phyloP scores from a whole-genome alignment of 2,888 invertebrate species.

The Lasioglossum pauxillum region DNA sequence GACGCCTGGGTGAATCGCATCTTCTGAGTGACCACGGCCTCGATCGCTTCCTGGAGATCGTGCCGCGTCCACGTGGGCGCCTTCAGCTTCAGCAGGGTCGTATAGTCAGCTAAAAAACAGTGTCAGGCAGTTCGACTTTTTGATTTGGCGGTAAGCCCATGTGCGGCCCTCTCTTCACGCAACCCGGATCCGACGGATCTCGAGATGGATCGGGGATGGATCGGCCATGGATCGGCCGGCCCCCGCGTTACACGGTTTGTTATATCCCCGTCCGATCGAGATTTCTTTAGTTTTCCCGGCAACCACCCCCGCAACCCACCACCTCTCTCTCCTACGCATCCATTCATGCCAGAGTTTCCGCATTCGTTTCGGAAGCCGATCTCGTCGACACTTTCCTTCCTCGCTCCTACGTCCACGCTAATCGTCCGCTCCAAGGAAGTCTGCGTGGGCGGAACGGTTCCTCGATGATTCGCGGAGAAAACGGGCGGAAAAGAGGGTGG shows the following conservation, averaged over 20 bases:
- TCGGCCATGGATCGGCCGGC: not conserved
- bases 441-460: not conserved
- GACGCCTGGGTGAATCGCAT: slow-evolving; percentile 92
- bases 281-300: not conserved
- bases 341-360: slow-evolving; percentile 2
- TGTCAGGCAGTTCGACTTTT: slow-evolving; percentile 74
- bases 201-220: slow-evolving; percentile 14
- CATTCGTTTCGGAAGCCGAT: slow-evolving; percentile 13
- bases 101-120: slow-evolving; percentile 86
- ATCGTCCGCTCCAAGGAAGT: not conserved
- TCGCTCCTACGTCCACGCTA: not conserved
- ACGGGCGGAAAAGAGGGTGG: slow-evolving; percentile 27
- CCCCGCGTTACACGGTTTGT: not conserved
- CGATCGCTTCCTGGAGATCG: slow-evolving; percentile 91
- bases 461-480: slow-evolving; percentile 1
- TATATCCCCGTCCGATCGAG: not conserved
- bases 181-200: slow-evolving; percentile 51
- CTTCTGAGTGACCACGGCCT: slow-evolving; percentile 90
- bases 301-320: not conserved
- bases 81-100: slow-evolving; percentile 90
- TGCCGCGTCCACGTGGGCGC: slow-evolving; percentile 91
- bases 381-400: slow-evolving; percentile 2
- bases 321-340: not conserved
- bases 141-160: slow-evolving; percentile 20
- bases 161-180: slow-evolving; percentile 26